Base-by-base conservation (phyloP, 1,140 invertebrate genomes). In the Lucilia sericata region DNA sequence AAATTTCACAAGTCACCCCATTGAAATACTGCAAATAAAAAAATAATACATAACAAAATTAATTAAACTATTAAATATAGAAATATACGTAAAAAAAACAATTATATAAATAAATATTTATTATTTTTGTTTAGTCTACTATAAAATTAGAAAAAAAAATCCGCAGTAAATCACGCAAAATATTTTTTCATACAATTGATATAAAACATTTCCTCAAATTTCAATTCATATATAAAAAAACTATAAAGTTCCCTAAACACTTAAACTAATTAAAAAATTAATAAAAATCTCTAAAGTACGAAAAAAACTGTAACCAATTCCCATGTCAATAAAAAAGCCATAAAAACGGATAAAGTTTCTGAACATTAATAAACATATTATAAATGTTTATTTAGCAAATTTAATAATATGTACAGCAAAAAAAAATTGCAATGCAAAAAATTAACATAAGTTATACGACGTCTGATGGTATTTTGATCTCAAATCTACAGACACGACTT, bases 1-100 rank as follows among this genome's bases (percentile, higher is more conserved):
- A 87, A 86, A 88, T 84, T 90, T 82, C 88, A 87, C 89, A 90
- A 90, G 86, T 90, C 89, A 90, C 90, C 89, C 89, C 89, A 90
- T 90, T 90, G 89, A 90, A 88, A 86, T 89, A 90, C 89, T 90
- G 87, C 10, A 90, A 90, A 34, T 30, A 86, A 19, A 83, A 74
- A 82, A 82, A 84, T 14, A 74, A 74, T 74, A 83, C n/a, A 2
- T 55, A 82, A 70, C 12, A 36, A 10, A 70, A 82, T 60, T 60
- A 65, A 70, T 70, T n/a, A 36, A 70, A 21, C 3, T 30, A 25
- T 82, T 13, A n/a, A n/a, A n/a, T n/a, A n/a, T n/a, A n/a, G n/a
- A n/a, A n/a, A 36, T 82, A 34, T n/a, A 55, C 12, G 7, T 82
- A 65, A 82, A 82, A 42, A 2, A 34, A 49, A 1, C 5, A 49